Evolutionary conservation across 1,140 invertebrate genomes (phyloP).

Genomic region (Scylla paramamosain): DNA sequence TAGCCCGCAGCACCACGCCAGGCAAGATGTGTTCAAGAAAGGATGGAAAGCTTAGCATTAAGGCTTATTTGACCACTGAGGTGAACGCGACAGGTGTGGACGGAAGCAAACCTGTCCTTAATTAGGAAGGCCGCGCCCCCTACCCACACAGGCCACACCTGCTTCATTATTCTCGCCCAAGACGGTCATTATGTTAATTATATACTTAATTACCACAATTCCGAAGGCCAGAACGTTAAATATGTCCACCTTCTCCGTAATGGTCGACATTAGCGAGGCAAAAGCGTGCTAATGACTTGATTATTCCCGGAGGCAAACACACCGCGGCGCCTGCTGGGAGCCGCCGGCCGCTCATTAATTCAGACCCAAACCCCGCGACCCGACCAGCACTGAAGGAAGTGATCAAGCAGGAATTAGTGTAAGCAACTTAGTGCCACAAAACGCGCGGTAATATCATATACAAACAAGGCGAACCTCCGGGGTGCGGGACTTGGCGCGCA

Average conservation of each 20-base stretch:
- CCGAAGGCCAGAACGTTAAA: not conserved
- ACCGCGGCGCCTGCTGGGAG: not conserved
- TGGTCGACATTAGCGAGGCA: not conserved
- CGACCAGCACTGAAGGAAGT: not conserved
- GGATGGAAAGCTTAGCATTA: not conserved
- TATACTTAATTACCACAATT: not conserved
- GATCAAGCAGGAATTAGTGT: too few relatives aligned
- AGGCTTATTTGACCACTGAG: not conserved
- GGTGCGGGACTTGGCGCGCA: too few relatives aligned
- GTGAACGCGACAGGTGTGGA: not conserved
- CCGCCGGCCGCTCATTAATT: not conserved
- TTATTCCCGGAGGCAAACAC: not conserved
- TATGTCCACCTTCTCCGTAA: not conserved
- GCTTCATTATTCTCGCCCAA: not conserved
- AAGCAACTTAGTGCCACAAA: too few relatives aligned
- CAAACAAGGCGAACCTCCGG: too few relatives aligned
- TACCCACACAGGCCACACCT: not conserved
- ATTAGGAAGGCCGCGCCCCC: not conserved
- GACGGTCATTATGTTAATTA: slow-evolving; percentile 15
- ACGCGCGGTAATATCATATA: too few relatives aligned
- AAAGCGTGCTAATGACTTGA: not conserved
- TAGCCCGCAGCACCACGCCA: too few relatives aligned
- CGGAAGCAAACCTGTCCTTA: not conserved
- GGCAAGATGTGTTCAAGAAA: too few relatives aligned
- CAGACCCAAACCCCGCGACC: not conserved